These are phyloP conservation scores for Coturnix japonica DNA, from an alignment of 2,113 vertebrate species.

Conservation along the genomic window DNA sequence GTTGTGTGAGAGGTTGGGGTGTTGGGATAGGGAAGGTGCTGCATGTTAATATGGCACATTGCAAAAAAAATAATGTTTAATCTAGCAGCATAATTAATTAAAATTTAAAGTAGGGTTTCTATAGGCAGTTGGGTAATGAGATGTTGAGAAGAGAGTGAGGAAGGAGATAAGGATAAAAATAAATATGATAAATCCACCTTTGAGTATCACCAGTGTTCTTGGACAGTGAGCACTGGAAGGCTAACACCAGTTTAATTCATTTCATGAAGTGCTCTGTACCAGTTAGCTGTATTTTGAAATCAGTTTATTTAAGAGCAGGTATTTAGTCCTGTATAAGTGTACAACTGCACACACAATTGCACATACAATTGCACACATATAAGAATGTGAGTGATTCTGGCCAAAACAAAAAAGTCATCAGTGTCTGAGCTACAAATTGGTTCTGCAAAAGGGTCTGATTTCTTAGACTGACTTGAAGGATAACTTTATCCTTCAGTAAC, in stretches of 20 bases:
- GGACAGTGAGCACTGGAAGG: background rate
- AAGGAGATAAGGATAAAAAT: background rate
- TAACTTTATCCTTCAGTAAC: background rate
- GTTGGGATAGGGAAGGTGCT: rapidly evolving
- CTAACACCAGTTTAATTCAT: background rate
- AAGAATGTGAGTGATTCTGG: background rate
- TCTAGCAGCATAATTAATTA: background rate
- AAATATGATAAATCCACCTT: background rate
- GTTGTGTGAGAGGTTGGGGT: background rate
- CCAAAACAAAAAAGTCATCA: background rate
- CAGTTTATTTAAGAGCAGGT: background rate
- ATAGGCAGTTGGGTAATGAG: background rate
- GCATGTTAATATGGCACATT: background rate
- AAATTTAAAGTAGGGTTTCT: background rate
- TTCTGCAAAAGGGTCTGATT: background rate
- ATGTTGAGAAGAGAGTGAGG: background rate
- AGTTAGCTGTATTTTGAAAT: background rate
- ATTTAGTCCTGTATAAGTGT: background rate
- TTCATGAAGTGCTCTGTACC: background rate
- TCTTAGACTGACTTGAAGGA: background rate
- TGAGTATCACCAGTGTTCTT: background rate
- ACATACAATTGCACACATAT: background rate
- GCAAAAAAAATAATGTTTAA: background rate
- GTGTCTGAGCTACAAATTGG: background rate
- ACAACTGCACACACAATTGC: background rate